Conservation (phyloP, 2,888 invertebrate species). For the Athripsodes cinereus region DNA sequence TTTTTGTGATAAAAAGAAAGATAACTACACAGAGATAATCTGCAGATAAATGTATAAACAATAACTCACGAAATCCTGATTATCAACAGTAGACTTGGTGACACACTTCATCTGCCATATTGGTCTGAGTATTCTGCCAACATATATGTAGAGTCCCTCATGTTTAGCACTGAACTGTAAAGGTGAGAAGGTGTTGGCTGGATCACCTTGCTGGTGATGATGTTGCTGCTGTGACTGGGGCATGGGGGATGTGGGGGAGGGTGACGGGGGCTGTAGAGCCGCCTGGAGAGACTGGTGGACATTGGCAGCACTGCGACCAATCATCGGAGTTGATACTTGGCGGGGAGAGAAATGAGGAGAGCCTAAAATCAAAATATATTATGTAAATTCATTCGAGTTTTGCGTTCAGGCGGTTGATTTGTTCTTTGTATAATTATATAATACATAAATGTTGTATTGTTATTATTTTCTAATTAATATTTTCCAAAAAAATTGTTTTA, state of each 20-base stretch:
- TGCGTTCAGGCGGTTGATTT: too few relatives aligned
- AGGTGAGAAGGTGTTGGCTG: constrained; percentile 38
- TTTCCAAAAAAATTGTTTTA: too few relatives aligned
- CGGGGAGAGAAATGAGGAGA: constrained; percentile 47
- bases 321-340: constrained; percentile 49
- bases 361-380: constrained; percentile 30
- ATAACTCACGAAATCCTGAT: constrained; percentile 53
- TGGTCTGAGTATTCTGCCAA: constrained; percentile 80
- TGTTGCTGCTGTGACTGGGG: neutral
- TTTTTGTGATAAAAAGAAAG: too few relatives aligned
- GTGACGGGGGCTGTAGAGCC: constrained; percentile 21
- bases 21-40: neutral
- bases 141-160: constrained; percentile 87
- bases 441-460: too few relatives aligned
- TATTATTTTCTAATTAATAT: too few relatives aligned
- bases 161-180: constrained; percentile 67
- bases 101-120: constrained; percentile 82
- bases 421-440: too few relatives aligned
- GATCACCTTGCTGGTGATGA: constrained; percentile 26
- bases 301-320: constrained; percentile 27
- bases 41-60: neutral
- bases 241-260: constrained; percentile 1
- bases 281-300: constrained; percentile 27
- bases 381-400: too few relatives aligned
- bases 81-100: constrained; percentile 50